Evolutionary conservation across 2,888 invertebrate species (phyloP).

Genomic region (Anticlea derivata): DNA sequence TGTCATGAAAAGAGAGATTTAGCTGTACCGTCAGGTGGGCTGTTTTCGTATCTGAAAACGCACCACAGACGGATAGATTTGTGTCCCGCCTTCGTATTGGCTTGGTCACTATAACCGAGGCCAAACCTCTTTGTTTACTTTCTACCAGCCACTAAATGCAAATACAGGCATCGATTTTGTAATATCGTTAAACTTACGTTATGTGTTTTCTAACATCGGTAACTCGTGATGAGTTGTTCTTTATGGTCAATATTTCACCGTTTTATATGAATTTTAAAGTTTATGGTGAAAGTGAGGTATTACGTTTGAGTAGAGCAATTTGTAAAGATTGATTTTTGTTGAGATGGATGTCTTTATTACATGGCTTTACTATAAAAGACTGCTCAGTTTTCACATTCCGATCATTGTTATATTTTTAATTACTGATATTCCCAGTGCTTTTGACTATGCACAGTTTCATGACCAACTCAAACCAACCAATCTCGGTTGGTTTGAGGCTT

Average conservation of each 20-base stretch:
- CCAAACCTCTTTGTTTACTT: conserved; percentile 14
- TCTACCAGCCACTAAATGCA: conserved; percentile 13
- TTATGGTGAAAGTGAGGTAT: conserved; percentile 40
- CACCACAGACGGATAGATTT: too few species aligned
- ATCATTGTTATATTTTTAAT: too few species aligned
- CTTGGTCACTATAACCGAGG: not conserved
- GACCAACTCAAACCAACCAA: too few species aligned
- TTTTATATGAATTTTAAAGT: conserved; percentile 34
- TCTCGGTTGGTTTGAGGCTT: too few species aligned
- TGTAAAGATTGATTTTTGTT: not conserved
- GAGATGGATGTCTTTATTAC: conserved; percentile 6
- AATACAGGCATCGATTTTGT: conserved; percentile 14
- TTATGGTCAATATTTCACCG: conserved; percentile 37
- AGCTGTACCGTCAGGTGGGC: too few species aligned
- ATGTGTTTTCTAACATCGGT: conserved; percentile 15
- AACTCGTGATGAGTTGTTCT: conserved; percentile 28
- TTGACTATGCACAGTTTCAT: too few species aligned
- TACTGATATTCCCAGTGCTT: too few species aligned
- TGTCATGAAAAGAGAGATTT: too few species aligned
- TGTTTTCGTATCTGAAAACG: too few species aligned
- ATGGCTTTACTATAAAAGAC: too few species aligned
- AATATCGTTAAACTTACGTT: conserved; percentile 14
- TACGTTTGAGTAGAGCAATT: conserved; percentile 2
- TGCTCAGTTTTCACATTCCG: too few species aligned
- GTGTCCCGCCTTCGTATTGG: not conserved